Percentiles rank a stretch among this genome's conserved stretches.
These are phyloP conservation scores for Enteromius viviparus DNA, from an alignment of 2,797 vertebrate species.

Conservation along the genomic window DNA sequence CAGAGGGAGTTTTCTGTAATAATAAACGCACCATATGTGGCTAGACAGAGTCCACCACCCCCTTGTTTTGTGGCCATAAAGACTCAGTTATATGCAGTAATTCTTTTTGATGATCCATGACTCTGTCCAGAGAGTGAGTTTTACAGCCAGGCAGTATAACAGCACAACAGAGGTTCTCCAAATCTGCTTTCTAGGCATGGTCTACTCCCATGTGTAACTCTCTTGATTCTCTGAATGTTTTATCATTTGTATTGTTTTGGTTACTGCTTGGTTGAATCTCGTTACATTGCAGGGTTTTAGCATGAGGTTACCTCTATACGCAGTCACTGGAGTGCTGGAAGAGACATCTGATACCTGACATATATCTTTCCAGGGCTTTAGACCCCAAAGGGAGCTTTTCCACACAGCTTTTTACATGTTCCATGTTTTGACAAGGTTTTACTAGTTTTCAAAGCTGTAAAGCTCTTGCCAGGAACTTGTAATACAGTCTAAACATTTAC, in stretches of 20 bases:
- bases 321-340: conserved; percentile 14
- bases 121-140: not conserved
- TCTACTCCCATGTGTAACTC: not conserved
- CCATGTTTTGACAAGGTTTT: conserved; percentile 8
- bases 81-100: not conserved
- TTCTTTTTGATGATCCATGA: conserved; percentile 39
- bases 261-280: conserved; percentile 26
- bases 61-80: conserved; percentile 7
- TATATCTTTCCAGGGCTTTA: conserved; percentile 27
- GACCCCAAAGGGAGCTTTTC: conserved; percentile 17
- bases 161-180: not conserved
- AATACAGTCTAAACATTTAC: not conserved
- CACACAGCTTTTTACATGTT: conserved; percentile 6
- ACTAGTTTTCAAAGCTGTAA: not conserved
- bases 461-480: not conserved
- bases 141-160: conserved; percentile 7
- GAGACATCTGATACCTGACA: conserved; percentile 31
- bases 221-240: not conserved
- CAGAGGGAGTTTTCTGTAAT: not conserved
- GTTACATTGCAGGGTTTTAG: not conserved
- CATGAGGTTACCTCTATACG: not conserved
- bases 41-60: not conserved
- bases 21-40: conserved; percentile 6
- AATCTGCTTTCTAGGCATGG: conserved; percentile 18
- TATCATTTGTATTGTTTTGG: conserved; percentile 21